These are phyloP conservation scores for Amphilophus citrinellus DNA, from an alignment of 2,113 vertebrate genomes.

Conservation along the genomic window DNA sequence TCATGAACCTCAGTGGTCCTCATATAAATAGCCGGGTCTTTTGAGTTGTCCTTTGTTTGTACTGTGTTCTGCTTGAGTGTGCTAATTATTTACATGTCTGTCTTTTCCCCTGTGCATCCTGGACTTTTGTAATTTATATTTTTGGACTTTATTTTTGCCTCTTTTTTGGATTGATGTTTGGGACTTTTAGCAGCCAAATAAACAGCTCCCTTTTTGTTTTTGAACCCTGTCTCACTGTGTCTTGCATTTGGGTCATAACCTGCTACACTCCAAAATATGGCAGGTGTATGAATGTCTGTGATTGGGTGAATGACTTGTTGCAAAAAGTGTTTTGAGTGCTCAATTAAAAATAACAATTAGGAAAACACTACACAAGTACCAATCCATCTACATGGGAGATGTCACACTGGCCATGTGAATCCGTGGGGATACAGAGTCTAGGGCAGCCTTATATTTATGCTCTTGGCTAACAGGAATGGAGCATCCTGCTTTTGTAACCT, in stretches of 20 bases:
- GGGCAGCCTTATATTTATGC: not conserved
- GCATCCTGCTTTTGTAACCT: too few species aligned
- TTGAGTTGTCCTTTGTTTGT: not conserved
- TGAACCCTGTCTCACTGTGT: too few species aligned
- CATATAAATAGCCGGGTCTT: not conserved
- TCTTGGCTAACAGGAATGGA: not conserved
- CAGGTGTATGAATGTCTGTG: not conserved
- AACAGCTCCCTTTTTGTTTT: too few species aligned
- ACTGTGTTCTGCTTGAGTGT: not conserved
- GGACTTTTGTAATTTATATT: not conserved
- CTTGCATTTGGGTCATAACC: not conserved
- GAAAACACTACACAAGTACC: not conserved
- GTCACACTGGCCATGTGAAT: not conserved
- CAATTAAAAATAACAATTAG: not conserved
- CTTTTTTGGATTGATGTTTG: not conserved
- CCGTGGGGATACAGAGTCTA: not conserved
- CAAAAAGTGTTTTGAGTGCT: not conserved
- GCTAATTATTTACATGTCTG: not conserved
- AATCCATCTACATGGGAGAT: not conserved
- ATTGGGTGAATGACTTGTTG: not conserved
- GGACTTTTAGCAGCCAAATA: not conserved
- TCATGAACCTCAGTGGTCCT: accelerated
- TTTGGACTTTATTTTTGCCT: not conserved
- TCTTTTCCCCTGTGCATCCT: accelerated
- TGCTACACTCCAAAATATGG: not conserved